Conservation (phyloP, 2,888 invertebrate genomes). For the Isoperla grammatica region DNA sequence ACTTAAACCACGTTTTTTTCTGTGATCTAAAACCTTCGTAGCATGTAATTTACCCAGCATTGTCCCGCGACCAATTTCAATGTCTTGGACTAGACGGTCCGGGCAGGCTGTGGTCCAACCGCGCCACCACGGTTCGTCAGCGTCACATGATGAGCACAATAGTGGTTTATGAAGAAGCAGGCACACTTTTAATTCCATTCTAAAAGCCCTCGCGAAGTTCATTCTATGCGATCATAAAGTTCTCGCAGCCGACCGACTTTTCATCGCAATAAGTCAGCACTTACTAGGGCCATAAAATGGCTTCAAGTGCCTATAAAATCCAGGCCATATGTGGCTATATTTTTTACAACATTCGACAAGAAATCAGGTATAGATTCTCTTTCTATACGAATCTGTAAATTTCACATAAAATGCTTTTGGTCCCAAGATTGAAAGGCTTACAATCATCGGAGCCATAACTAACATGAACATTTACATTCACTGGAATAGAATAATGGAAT, state of each 20-base stretch:
- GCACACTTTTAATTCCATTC: slow-evolving; percentile 10
- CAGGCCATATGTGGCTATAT: slow-evolving; percentile 13
- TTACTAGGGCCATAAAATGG: slow-evolving; percentile 23
- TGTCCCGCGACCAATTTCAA: neutral
- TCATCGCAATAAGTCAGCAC: slow-evolving; percentile 17
- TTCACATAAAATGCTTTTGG: too few species aligned
- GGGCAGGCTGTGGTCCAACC: neutral
- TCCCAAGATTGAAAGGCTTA: too few species aligned
- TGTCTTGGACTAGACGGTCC: neutral
- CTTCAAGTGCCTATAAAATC: slow-evolving; percentile 25
- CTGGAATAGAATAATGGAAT: too few species aligned
- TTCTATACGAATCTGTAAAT: too few species aligned
- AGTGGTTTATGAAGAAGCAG: slow-evolving; percentile 8
- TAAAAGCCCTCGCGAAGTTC: neutral
- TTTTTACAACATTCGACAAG: too few species aligned
- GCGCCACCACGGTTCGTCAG: neutral
- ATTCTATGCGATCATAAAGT: slow-evolving; percentile 3
- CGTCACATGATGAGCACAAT: neutral
- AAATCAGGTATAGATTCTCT: too few species aligned
- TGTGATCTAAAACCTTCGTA: neutral
- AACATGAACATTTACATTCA: too few species aligned
- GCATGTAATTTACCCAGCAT: neutral
- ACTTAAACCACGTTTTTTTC: slow-evolving; percentile 2
- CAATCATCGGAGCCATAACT: too few species aligned
- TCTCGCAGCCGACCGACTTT: slow-evolving; percentile 6